phyloP scores from a whole-genome alignment of 2,797 vertebrate species.

The Vespertilio murinus region DNA sequence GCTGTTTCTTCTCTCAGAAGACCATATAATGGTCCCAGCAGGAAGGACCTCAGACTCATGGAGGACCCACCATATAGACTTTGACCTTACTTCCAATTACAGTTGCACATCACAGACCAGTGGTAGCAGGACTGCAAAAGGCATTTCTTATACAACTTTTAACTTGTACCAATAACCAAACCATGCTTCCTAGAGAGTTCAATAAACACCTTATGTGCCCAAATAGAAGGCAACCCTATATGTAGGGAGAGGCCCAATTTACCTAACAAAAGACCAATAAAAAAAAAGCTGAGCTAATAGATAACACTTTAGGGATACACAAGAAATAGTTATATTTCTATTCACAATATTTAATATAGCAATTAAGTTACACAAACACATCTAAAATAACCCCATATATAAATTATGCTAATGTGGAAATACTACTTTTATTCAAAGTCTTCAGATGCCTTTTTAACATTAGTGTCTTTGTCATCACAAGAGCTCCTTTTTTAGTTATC shows the following conservation, averaged over 20 bases:
- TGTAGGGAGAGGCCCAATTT: neutral
- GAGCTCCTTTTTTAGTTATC: neutral
- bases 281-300: neutral
- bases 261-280: neutral
- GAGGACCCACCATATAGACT: neutral
- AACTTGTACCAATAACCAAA: neutral
- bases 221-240: neutral
- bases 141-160: neutral
- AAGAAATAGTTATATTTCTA: neutral
- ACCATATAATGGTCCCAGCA: neutral
- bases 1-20: slow-evolving; percentile 13
- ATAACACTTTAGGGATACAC: neutral
- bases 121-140: neutral
- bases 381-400: neutral
- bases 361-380: neutral
- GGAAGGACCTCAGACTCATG: neutral
- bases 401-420: neutral
- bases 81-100: neutral
- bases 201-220: neutral
- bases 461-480: neutral
- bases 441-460: neutral
- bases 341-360: neutral
- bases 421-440: neutral
- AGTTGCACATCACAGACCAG: neutral
- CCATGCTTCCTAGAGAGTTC: neutral